Percentiles rank a stretch among this genome's conserved stretches.
Conservation (phyloP, 2,113 vertebrate genomes). For the Silurus asotus region DNA sequence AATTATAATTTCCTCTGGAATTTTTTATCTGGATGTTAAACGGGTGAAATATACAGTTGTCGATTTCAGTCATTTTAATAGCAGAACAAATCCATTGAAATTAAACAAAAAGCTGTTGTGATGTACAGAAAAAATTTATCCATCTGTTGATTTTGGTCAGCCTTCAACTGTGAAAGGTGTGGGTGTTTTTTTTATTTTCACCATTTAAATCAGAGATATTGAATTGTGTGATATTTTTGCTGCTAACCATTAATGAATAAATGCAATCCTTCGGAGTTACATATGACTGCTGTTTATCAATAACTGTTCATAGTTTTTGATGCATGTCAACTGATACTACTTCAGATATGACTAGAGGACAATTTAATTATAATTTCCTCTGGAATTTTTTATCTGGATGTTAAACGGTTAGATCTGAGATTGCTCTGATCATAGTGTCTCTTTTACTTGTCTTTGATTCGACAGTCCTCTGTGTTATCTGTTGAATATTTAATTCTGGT, state of each 20-base stretch:
- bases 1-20: background rate
- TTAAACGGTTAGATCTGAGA: background rate
- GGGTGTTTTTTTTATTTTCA: background rate
- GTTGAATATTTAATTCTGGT: background rate
- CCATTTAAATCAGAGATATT: background rate
- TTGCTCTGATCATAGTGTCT: background rate
- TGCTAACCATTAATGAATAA: background rate
- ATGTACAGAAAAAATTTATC: background rate
- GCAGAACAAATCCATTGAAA: background rate
- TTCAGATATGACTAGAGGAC: background rate
- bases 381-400: background rate
- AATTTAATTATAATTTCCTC: background rate
- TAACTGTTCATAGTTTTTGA: background rate
- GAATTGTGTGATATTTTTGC: background rate
- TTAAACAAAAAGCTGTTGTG: background rate
- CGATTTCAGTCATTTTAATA: background rate
- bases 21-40: background rate
- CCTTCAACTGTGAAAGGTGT: background rate
- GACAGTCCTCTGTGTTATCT: background rate
- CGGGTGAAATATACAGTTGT: background rate
- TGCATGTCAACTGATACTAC: background rate
- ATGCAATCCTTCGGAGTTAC: background rate
- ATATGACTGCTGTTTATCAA: background rate
- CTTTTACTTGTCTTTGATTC: background rate
- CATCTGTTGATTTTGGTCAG: background rate